Percentiles rank a stretch among this genome's conserved stretches.
Conservation (phyloP, 2,888 invertebrate genomes). For the Drosophila fungiperda region DNA sequence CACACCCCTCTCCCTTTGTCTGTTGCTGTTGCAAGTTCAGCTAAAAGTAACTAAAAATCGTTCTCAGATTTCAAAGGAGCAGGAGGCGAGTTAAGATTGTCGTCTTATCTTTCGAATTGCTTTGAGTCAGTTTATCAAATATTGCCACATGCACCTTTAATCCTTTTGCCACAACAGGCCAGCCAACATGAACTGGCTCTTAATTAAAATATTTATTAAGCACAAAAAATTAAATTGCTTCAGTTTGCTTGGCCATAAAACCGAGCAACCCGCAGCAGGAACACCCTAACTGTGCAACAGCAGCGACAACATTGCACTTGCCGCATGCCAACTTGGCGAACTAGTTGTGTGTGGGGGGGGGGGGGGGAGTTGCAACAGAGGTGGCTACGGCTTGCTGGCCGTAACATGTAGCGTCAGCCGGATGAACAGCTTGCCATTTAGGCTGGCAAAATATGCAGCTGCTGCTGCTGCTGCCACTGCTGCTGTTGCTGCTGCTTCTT, state of each 20-base stretch:
- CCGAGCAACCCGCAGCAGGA: constrained; percentile 29
- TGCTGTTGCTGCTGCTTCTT: constrained; percentile 34
- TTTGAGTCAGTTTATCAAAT: constrained; percentile 17
- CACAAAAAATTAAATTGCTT: constrained; percentile 68
- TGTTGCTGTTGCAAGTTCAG: constrained; percentile 15
- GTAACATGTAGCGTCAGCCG: constrained; percentile 68
- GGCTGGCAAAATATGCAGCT: constrained; percentile 72
- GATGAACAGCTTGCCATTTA: constrained; percentile 74
- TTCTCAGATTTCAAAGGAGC: constrained; percentile 20
- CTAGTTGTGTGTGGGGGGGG: constrained; percentile 38
- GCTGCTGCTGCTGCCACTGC: constrained; percentile 42
- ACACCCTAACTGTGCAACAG: constrained; percentile 54
- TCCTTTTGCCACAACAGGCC: not conserved
- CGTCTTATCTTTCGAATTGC: constrained; percentile 13
- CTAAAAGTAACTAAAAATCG: constrained; percentile 20
- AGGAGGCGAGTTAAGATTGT: not conserved
- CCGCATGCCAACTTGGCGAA: constrained; percentile 74
- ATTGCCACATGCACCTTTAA: constrained; percentile 28
- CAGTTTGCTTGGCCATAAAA: constrained; percentile 24
- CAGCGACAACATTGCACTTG: constrained; percentile 76
- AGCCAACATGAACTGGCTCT: constrained; percentile 34
- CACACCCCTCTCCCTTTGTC: too few species aligned
- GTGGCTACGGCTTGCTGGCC: constrained; percentile 10
- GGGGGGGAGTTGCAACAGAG: not conserved
- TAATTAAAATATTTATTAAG: constrained; percentile 78